A percentile compares a stretch with the other conserved stretches of the same genome.
Evolutionary conservation across 2,888 invertebrate genomes (phyloP).

Genomic region (Parnassius orleans): DNA sequence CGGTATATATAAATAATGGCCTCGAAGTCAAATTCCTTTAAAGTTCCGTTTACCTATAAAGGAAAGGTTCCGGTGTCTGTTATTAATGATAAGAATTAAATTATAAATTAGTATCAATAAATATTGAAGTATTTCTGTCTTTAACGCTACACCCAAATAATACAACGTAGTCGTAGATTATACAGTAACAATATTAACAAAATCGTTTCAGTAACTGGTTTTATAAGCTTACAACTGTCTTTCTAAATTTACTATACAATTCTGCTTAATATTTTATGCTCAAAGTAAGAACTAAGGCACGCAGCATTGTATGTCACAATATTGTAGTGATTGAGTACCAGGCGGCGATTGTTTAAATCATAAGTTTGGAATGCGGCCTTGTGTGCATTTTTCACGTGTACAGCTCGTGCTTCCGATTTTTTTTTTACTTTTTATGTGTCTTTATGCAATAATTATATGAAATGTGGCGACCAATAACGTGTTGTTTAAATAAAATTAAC

Average conservation of each 20-base stretch:
- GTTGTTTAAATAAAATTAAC: too few species aligned
- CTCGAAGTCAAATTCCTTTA: background rate
- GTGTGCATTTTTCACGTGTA: conserved; percentile 28
- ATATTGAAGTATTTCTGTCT: background rate
- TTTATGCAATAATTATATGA: too few species aligned
- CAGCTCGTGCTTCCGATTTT: conserved; percentile 27
- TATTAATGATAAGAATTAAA: background rate
- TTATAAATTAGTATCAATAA: too few species aligned
- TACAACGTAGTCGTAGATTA: background rate
- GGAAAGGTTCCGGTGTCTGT: background rate
- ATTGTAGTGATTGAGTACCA: conserved; percentile 8
- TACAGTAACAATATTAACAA: background rate
- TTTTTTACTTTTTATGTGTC: background rate
- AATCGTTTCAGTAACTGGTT: conserved; percentile 11
- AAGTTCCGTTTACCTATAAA: background rate
- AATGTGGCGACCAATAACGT: too few species aligned
- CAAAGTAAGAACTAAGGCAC: background rate
- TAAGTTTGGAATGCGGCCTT: conserved; percentile 24
- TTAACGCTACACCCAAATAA: background rate
- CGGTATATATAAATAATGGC: background rate
- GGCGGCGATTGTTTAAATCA: conserved; percentile 16
- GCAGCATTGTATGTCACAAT: conserved; percentile 16
- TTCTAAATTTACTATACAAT: conserved; percentile 5
- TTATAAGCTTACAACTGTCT: background rate
- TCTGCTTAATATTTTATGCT: background rate